Conservation (phyloP, 2,797 vertebrate genomes). For the Setipinna tenuifilis region DNA sequence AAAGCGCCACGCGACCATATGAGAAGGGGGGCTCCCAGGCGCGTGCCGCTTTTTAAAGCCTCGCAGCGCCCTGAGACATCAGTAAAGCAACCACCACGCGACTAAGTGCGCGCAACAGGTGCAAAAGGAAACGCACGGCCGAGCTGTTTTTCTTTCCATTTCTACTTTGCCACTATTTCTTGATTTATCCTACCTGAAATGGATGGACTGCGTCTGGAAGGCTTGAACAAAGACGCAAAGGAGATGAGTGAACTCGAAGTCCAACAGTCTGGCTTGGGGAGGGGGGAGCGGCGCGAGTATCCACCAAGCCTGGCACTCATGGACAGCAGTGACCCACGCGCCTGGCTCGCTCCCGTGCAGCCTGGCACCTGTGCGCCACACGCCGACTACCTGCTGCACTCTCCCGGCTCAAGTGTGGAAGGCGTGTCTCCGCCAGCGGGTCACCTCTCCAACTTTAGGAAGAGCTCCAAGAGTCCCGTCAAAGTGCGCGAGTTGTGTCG, state of each 20-base stretch:
- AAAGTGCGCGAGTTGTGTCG: slow-evolving; percentile 76
- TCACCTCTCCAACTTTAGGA: slow-evolving; percentile 67
- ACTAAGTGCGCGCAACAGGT: slow-evolving; percentile 68
- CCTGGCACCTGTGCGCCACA: slow-evolving; percentile 81
- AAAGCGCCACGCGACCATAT: slow-evolving; percentile 85
- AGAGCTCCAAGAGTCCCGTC: slow-evolving; percentile 64
- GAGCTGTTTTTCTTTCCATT: slow-evolving; percentile 13
- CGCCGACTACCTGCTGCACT: slow-evolving; percentile 83
- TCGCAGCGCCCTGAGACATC: slow-evolving; percentile 85
- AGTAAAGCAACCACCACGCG: slow-evolving; percentile 87
- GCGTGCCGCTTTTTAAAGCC: slow-evolving; percentile 98
- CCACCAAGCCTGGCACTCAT: slow-evolving; percentile 76
- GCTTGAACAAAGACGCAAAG: slow-evolving; percentile 66
- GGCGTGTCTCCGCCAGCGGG: slow-evolving; percentile 70
- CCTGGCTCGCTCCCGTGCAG: slow-evolving; percentile 85
- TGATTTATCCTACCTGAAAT: slow-evolving; percentile 58
- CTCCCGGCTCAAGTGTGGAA: slow-evolving; percentile 71
- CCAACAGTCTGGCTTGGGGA: slow-evolving; percentile 58
- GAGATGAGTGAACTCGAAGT: slow-evolving; percentile 57
- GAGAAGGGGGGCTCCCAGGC: slow-evolving; percentile 87
- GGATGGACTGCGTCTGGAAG: slow-evolving; percentile 69
- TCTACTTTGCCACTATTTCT: slow-evolving; percentile 28
- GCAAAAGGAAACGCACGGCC: slow-evolving; percentile 48
- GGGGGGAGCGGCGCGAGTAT: slow-evolving; percentile 68
- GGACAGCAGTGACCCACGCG: slow-evolving; percentile 84